phyloP scores from a whole-genome alignment of 2,888 invertebrate species.

The Synergus laeviventris region DNA sequence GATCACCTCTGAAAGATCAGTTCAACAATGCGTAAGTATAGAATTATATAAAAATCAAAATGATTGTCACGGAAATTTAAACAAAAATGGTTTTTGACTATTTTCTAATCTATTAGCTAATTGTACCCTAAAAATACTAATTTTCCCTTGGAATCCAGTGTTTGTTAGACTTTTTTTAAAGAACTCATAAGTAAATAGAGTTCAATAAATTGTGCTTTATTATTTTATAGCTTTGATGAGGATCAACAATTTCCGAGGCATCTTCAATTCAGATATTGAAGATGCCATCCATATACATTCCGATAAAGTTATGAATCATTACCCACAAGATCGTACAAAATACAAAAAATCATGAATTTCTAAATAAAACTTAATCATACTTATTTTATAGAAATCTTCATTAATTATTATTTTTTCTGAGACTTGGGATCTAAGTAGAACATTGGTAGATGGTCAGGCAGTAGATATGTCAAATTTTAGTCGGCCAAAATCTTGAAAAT shows the following conservation, averaged over 20 bases:
- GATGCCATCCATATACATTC: not conserved
- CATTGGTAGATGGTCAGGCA: not conserved
- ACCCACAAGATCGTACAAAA: not conserved
- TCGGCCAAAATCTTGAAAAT: not conserved
- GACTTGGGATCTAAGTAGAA: not conserved
- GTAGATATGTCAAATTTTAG: not conserved
- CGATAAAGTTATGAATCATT: not conserved
- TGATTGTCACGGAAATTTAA: not conserved
- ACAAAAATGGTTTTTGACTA: no score
- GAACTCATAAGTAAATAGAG: not conserved
- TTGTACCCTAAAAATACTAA: no score
- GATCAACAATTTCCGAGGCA: not conserved
- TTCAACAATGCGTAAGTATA: conserved; percentile 93
- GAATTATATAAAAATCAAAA: not conserved
- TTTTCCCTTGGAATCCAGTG: no score
- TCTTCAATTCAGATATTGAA: not conserved
- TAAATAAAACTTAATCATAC: not conserved
- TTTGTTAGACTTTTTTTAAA: not conserved
- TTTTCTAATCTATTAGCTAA: no score
- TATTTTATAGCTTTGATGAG: not conserved
- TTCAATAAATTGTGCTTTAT: not conserved
- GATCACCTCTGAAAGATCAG: conserved; percentile 94
- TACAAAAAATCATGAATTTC: not conserved
- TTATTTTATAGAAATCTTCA: not conserved
- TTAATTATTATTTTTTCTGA: not conserved